phyloP scores from a whole-genome alignment of 2,113 vertebrate genomes.

The Glaucomys volans region DNA sequence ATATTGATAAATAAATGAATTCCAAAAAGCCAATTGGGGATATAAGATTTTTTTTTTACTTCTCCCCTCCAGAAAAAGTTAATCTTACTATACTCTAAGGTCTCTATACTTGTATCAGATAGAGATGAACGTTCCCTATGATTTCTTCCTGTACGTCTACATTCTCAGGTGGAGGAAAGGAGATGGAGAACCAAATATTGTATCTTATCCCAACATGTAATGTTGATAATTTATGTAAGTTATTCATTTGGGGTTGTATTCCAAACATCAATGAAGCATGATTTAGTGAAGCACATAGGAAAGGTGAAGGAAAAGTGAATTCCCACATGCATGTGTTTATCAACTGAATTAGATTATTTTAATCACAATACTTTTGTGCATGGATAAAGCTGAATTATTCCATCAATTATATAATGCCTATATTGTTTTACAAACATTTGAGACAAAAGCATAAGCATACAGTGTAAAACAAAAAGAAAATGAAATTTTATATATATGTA shows the following conservation, averaged over 20 bases:
- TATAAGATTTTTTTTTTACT: not conserved
- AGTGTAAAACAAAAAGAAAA: not conserved
- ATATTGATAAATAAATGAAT: not conserved
- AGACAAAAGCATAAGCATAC: not conserved
- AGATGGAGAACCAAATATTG: not conserved
- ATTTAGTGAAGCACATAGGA: not conserved
- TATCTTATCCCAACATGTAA: too few relatives aligned
- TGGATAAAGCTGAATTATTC: slow-evolving; percentile 3
- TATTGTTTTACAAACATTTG: not conserved
- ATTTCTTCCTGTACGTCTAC: not conserved
- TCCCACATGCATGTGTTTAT: not conserved
- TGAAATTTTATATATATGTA: not conserved
- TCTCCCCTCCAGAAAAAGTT: not conserved
- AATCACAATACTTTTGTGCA: not conserved
- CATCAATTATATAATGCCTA: not conserved
- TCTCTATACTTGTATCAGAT: not conserved
- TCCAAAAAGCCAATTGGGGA: not conserved
- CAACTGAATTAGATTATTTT: slow-evolving; percentile 45
- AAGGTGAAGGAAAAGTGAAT: not conserved
- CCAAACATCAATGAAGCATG: not conserved
- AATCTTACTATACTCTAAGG: not conserved
- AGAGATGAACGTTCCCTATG: not conserved
- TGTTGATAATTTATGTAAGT: not conserved
- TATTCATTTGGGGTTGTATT: not conserved
- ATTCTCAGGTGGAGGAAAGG: not conserved